Base-by-base conservation (phyloP, 2,797 vertebrate genomes). In the Sebastes hubbsi region DNA sequence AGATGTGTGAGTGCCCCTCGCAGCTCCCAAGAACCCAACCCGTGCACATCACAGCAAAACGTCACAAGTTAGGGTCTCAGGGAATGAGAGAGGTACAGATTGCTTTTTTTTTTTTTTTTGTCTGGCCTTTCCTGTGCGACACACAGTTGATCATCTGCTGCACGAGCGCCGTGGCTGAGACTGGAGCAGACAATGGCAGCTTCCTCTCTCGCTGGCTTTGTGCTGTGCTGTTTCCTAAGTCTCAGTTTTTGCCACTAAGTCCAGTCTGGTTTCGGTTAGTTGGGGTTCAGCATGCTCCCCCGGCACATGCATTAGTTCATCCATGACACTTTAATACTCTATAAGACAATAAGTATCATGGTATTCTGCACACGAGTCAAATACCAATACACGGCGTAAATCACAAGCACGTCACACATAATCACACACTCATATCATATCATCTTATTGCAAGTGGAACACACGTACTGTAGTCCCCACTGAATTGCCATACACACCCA, bases 11-110 rank as follows among this genome's bases (percentile, higher is more conserved):
- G 98, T 96, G 96, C 97, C 96, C 95, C 98, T 98, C 98, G 91
- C 98, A 98, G 98, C 98, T 99, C 98, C 98, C 98, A 96, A 99
- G 98, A 99, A 96, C 98, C 98, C 98, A 99, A 99, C 98, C 98
- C 97, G 98, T 99, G 98, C 97, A 99, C 97, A 97, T 97, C 95
- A 97, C 97, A 97, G 96, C 96, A 96, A 97, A 98, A 98, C 97
- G 97, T 99, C 98, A 99, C 98, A 99, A 99, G 98, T 99, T 99
- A 99, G 98, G 98, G 98, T 99, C 98, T 99, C 98, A 99, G 98
- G 98, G 98, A 99, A 96, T 97, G 97, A 97, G 98, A 98, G 97
- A 97, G 96, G 97, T 96, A 97, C 98, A 95, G 87, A 91, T 91
- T 69, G 81, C 68, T 70, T 42, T 85, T 42, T 42, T 42, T 38